Conservation (phyloP, 2,888 invertebrate species). For the Andricus curvator region DNA sequence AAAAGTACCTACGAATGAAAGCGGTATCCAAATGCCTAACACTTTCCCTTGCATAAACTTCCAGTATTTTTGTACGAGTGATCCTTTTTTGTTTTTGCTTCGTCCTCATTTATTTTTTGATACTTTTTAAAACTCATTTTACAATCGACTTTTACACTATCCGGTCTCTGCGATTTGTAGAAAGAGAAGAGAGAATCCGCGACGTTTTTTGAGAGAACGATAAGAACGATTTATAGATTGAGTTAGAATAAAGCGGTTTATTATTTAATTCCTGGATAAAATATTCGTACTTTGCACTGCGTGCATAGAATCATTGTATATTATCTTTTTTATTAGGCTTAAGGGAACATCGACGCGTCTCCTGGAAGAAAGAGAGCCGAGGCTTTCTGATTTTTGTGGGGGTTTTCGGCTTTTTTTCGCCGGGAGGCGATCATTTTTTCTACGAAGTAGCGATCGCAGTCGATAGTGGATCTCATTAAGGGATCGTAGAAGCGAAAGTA, state of each 20-base stretch:
- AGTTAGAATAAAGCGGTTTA: conserved; percentile 43
- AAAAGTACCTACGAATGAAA: conserved; percentile 34
- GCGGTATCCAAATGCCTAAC: conserved; percentile 44
- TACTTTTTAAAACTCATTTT: conserved; percentile 47
- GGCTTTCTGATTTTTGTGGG: background rate
- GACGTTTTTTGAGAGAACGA: conserved; percentile 53
- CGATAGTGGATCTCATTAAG: conserved; percentile 45
- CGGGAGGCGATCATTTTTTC: conserved; percentile 60
- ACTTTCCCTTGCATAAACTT: conserved; percentile 67
- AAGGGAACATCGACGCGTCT: conserved; percentile 60
- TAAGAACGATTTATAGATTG: conserved; percentile 51
- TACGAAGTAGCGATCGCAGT: conserved; percentile 58
- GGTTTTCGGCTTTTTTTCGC: background rate
- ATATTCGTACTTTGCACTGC: conserved; percentile 39
- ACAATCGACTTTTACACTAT: background rate
- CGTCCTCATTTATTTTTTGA: conserved; percentile 52
- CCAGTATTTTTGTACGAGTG: conserved; percentile 71
- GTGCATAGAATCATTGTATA: conserved; percentile 63
- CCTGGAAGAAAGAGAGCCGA: conserved; percentile 44
- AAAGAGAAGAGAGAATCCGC: background rate
- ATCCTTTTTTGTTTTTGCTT: conserved; percentile 50
- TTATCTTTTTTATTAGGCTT: conserved; percentile 52
- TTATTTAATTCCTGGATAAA: conserved; percentile 29
- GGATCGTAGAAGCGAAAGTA: conserved; percentile 18
- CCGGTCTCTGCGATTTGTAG: background rate